A percentile compares a stretch with the other conserved stretches of the same genome.
These are phyloP conservation scores for Drosophila subobscura DNA, from an alignment of 1,140 invertebrate genomes.

Conservation along the genomic window DNA sequence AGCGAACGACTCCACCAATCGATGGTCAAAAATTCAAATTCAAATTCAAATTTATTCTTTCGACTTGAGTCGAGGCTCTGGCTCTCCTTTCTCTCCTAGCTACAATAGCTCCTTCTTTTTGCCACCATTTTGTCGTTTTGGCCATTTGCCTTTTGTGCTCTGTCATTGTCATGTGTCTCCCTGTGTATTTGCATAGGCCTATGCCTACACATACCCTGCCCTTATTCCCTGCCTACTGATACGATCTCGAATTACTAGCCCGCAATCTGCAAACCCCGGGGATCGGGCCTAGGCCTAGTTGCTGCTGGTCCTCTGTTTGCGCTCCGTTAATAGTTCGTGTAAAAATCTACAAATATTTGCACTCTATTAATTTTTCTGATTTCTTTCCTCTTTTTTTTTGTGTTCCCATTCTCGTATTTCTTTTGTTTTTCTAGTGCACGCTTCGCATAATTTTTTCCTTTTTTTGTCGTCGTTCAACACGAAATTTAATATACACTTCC, in stretches of 20 bases:
- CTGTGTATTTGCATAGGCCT: conserved; percentile 64
- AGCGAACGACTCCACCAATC: conserved; percentile 30
- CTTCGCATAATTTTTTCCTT: conserved; percentile 55
- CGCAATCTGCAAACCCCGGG: conserved; percentile 23
- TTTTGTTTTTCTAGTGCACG: conserved; percentile 73
- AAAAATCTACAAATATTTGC: conserved; percentile 83
- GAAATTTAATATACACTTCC: conserved; percentile 72
- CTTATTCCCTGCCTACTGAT: conserved; percentile 18
- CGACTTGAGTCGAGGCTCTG: conserved; percentile 16
- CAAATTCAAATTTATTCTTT: conserved; percentile 65
- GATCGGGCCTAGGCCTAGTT: conserved; percentile 37
- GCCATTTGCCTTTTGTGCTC: conserved; percentile 23
- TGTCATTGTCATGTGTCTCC: conserved; percentile 32
- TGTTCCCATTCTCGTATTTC: conserved; percentile 39
- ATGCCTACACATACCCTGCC: not conserved
- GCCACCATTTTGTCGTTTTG: not conserved
- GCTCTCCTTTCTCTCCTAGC: conserved; percentile 6
- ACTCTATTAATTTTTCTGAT: conserved; percentile 79
- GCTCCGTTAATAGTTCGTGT: conserved; percentile 80
- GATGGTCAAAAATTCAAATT: conserved; percentile 68
- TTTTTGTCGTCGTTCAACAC: conserved; percentile 52
- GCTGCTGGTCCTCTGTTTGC: conserved; percentile 39
- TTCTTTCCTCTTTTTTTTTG: conserved; percentile 35
- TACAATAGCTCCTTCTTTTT: not conserved
- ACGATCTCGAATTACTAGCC: conserved; percentile 57